phyloP scores from a whole-genome alignment of 1,140 invertebrate species.

The Thaumetopoea pityocampa region DNA sequence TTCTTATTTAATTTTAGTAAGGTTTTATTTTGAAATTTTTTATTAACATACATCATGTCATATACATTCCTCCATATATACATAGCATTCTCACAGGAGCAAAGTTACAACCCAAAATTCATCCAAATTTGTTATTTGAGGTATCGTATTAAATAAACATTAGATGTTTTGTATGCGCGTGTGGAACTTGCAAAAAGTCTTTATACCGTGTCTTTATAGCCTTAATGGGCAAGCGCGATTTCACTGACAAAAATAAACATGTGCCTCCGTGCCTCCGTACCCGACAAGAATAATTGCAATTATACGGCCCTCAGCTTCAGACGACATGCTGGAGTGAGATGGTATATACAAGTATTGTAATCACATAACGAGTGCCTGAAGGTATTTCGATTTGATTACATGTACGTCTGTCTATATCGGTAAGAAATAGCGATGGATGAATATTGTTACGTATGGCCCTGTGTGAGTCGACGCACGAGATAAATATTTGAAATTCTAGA shows the following conservation, averaged over 20 bases:
- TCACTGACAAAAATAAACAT: constrained; percentile 70
- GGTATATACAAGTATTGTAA: too few relatives aligned
- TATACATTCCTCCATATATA: background rate
- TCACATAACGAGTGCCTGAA: too few relatives aligned
- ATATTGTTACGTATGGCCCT: too few relatives aligned
- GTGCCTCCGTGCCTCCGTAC: constrained; percentile 53
- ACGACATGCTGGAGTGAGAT: too few relatives aligned
- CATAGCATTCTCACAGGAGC: constrained; percentile 6
- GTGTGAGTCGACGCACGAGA: too few relatives aligned
- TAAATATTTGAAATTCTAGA: too few relatives aligned
- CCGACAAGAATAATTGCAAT: constrained; percentile 46
- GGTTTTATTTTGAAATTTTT: too few relatives aligned
- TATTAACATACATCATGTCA: background rate
- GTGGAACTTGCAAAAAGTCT: constrained; percentile 47
- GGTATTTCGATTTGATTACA: too few relatives aligned
- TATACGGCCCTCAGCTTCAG: constrained; percentile 27
- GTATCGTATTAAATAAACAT: constrained; percentile 43
- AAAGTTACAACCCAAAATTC: constrained; percentile 17
- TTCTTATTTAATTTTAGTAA: too few relatives aligned
- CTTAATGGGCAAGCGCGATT: constrained; percentile 62
- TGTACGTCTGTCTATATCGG: too few relatives aligned
- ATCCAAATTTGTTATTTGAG: constrained; percentile 16
- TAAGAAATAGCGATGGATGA: too few relatives aligned
- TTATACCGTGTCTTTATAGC: constrained; percentile 61
- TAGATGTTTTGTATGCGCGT: constrained; percentile 25